Percentiles rank a stretch among this genome's conserved stretches.
phyloP scores from a whole-genome alignment of 2,113 vertebrate genomes.

The Delphinapterus leucas region DNA sequence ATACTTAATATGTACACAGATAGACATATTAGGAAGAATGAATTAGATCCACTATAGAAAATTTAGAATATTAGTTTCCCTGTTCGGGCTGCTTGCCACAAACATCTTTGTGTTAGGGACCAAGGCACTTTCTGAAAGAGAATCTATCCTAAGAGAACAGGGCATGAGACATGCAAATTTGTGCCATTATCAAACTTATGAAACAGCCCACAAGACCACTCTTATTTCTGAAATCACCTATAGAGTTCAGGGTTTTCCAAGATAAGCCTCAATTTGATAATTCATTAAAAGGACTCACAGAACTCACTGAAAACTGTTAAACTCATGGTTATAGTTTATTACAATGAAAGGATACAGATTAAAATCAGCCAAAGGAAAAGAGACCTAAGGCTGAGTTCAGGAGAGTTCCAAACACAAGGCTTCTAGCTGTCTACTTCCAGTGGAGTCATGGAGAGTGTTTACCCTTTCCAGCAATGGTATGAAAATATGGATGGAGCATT shows the following conservation, averaged over 20 bases:
- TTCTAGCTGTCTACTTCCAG: background rate
- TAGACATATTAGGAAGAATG: background rate
- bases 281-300: background rate
- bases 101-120: background rate
- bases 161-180: background rate
- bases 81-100: background rate
- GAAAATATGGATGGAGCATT: background rate
- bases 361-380: background rate
- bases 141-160: background rate
- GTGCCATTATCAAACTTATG: background rate
- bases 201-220: background rate
- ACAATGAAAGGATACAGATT: background rate
- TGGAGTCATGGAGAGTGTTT: background rate
- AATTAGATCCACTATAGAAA: background rate
- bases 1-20: background rate
- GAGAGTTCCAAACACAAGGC: background rate
- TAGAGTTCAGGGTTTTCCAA: background rate
- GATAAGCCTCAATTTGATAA: background rate
- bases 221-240: background rate
- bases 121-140: background rate
- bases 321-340: background rate
- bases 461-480: background rate
- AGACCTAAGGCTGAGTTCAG: background rate
- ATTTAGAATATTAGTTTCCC: background rate
- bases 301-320: background rate